Base-by-base conservation (phyloP, 37 sponge, comb jelly and placozoan genomes). In the Theonella swinhoei region DNA sequence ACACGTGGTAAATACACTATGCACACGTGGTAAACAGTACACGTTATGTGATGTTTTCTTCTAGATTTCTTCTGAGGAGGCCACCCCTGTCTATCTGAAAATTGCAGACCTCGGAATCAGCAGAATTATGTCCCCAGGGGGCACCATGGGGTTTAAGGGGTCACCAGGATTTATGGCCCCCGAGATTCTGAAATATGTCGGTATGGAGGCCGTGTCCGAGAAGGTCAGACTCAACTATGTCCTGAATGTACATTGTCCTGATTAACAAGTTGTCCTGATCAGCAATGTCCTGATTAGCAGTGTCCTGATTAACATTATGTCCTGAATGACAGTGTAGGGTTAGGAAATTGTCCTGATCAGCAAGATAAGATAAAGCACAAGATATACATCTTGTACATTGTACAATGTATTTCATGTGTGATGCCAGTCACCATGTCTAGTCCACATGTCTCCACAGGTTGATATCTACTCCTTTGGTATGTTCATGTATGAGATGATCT, bases 141-240 rank as follows among this genome's bases (percentile, higher is more conserved):
- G 93, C 20, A 82, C 78, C 61, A 88, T 84, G 80, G 92, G 92
- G 47, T 91, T 83, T 80, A 85, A 91, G 63, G 96, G 96, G 0
- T 94, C 94, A 0, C 94, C 91, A 0, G 96, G 94, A 4, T 96
- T 96, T 74, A 90, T 93, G 91, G 96, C 96, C n/a, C 96, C 96
- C 39, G 96, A 96, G 84, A 96, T 96, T 20, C 72, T 96, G 14
- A 87, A 84, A 58, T 96, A 90, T 62, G 81, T 80, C 0, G 96
- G 96, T 24, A 80, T 68, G 19, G 96, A 96, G 83, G 94, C 93
- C 43, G 91, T 83, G 68, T 85, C 85, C 9, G 86, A 85, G 47
- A 90, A 93, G 42, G 96, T 96, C 62, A 79, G 65, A 67, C 7
- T 2, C 5, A 37, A 30, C 1, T 22, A 4, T 22, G 17, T 31